A percentile compares a stretch with the other conserved stretches of the same genome.
These are phyloP conservation scores for Anarhynchus alexandrinus DNA, from an alignment of 2,113 vertebrate genomes.

Conservation along the genomic window DNA sequence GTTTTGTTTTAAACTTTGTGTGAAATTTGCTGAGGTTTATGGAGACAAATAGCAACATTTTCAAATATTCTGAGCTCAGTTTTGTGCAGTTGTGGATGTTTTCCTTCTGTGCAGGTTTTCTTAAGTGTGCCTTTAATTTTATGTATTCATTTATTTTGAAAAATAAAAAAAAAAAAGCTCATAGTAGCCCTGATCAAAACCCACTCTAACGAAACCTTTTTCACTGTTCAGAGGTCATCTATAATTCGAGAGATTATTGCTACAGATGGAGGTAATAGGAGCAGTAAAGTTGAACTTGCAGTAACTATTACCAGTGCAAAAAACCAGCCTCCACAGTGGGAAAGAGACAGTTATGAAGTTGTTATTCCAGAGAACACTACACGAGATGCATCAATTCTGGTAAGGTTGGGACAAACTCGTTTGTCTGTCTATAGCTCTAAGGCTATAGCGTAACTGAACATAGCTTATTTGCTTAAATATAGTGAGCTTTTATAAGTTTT, in stretches of 20 bases:
- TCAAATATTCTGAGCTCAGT: not conserved
- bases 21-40: not conserved
- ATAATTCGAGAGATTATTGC: constrained; percentile 81
- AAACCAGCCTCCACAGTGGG: constrained; percentile 89
- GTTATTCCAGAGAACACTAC: constrained; percentile 82
- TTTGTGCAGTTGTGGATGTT: not conserved
- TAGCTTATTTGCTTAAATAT: not conserved
- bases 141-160: not conserved
- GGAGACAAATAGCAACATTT: not conserved
- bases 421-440: not conserved
- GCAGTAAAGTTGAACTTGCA: constrained; percentile 79
- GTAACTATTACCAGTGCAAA: constrained; percentile 84
- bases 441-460: not conserved
- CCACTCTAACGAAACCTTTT: not conserved
- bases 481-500: not conserved
- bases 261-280: constrained; percentile 83
- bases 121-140: not conserved
- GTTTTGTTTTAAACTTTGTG: not conserved
- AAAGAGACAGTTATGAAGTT: constrained; percentile 79
- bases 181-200: not conserved
- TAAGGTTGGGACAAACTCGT: not conserved
- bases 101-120: not conserved
- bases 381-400: constrained; percentile 77
- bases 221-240: constrained; percentile 72
- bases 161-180: not conserved